Percentiles rank a stretch among this genome's conserved stretches.
phyloP scores from a whole-genome alignment of 2,113 vertebrate species.

The Orientallactaga bullata region DNA sequence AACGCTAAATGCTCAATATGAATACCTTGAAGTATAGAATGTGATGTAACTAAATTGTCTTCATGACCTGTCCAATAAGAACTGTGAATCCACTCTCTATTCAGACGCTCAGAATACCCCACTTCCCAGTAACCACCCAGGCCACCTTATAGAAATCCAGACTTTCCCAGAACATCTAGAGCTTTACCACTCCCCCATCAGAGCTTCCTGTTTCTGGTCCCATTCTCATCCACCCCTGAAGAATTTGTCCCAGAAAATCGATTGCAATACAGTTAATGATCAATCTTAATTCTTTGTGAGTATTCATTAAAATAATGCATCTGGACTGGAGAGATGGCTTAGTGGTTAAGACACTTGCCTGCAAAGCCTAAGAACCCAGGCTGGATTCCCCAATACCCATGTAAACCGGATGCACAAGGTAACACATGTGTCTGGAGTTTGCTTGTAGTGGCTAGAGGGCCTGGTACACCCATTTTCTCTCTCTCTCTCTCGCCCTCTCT shows the following conservation, averaged over 20 bases:
- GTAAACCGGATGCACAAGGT: too few species aligned
- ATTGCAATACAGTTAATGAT: not conserved
- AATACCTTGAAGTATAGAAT: not conserved
- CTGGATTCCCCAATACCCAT: too few species aligned
- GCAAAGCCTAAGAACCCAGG: too few species aligned
- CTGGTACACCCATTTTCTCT: not conserved
- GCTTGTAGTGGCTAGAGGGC: too few species aligned
- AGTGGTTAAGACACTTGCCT: too few species aligned
- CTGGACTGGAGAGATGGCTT: too few species aligned
- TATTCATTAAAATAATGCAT: not conserved
- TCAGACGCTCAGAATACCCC: not conserved
- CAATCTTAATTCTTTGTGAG: not conserved
- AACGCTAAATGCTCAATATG: not conserved
- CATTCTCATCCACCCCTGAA: not conserved
- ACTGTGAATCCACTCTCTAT: fast-evolving
- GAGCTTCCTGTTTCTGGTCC: not conserved
- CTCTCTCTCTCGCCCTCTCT: not conserved
- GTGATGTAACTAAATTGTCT: not conserved
- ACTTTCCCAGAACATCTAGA: not conserved
- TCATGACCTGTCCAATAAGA: not conserved
- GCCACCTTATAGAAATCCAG: not conserved
- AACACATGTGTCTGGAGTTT: too few species aligned
- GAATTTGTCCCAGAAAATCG: not conserved
- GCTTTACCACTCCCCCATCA: too few species aligned
- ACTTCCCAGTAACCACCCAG: not conserved